Base-by-base conservation (phyloP, 2,888 invertebrate species). In the Aphodius granarius region DNA sequence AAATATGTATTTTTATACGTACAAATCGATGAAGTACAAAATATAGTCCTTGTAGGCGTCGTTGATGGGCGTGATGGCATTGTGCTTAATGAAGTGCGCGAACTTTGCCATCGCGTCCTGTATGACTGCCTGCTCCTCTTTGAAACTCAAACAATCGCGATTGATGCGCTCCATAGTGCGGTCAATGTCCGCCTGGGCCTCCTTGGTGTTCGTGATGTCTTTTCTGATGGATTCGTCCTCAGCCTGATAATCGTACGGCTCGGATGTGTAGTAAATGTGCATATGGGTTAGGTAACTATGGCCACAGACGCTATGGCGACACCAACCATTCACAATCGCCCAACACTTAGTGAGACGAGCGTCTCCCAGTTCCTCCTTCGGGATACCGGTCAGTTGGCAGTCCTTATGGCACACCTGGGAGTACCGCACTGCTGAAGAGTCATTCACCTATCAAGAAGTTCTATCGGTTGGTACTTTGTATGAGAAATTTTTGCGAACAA, bases 191-290 rank as follows among this genome's bases (percentile, higher is more conserved):
- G 19, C 18, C 66, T 65, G 65, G 16, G 65, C 71, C n/a, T 64
- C 22, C 21, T 23, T 9, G 20, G 64, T 73, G 5, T 66, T 65
- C 6, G 62, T 63, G 23, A 75, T 75, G 16, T 77, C 72, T 19
- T 18, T 72, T 5, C 23, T 71, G 18, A 74, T 63, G 13, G 70
- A 75, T 6, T 78, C 75, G 76, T 86, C 84, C 43, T 80, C 79
- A 21, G 82, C 80, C 22, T 78, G 79, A 6, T 78, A 80, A 63
- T 83, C 79, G 70, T 82, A 79, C 5, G 82, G 82, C 75, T 83
- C 80, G 1, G 85, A 84, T 78, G 82, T 80, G 75, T 86, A 86
- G 75, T 86, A 86, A 22, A 86, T 81, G 74, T 86, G 86, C 85
- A 85, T 84, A 73, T 86, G 86, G 0, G 80, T 78, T 18, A 78